phyloP scores from a whole-genome alignment of 2,797 vertebrate genomes.

The Decapterus maruadsi region DNA sequence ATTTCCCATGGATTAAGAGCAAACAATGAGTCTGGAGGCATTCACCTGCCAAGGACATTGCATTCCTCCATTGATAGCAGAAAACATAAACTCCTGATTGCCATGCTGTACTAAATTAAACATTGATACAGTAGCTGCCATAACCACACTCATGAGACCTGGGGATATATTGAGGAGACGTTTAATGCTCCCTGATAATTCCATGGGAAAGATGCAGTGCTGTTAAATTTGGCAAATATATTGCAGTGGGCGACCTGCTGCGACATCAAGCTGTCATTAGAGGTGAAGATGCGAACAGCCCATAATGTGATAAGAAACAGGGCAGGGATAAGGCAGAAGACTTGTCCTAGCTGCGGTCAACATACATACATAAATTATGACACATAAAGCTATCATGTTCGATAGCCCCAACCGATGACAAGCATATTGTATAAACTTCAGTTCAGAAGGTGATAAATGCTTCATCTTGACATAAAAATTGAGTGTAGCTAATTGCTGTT shows the following conservation, averaged over 20 bases:
- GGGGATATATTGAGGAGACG: conserved; percentile 37
- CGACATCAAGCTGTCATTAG: conserved; percentile 69
- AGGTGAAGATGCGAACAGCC: conserved; percentile 39
- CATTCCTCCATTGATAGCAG: conserved; percentile 15
- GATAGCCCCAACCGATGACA: background rate
- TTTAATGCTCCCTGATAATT: conserved; percentile 36
- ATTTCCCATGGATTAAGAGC: conserved; percentile 64
- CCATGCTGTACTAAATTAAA: conserved; percentile 52
- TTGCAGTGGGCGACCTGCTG: conserved; percentile 34
- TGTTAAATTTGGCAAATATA: conserved; percentile 62
- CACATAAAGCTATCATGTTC: conserved; percentile 57
- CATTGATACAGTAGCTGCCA: conserved; percentile 28
- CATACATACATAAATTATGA: conserved; percentile 57
- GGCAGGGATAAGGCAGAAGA: conserved; percentile 20
- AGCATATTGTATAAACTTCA: conserved; percentile 35
- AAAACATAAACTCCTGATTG: conserved; percentile 50
- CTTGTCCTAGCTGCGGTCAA: conserved; percentile 27
- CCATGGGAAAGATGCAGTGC: conserved; percentile 64
- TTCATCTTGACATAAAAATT: conserved; percentile 14
- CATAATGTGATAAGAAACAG: conserved; percentile 62
- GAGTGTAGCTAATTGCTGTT: conserved; percentile 26
- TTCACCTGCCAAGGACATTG: conserved; percentile 27
- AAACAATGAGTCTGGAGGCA: conserved; percentile 24
- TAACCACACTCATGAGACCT: conserved; percentile 54
- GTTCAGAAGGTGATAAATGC: conserved; percentile 47